Percentiles rank a stretch among this genome's conserved stretches.
phyloP scores from a whole-genome alignment of 2,113 vertebrate genomes.

The Strix aluco region DNA sequence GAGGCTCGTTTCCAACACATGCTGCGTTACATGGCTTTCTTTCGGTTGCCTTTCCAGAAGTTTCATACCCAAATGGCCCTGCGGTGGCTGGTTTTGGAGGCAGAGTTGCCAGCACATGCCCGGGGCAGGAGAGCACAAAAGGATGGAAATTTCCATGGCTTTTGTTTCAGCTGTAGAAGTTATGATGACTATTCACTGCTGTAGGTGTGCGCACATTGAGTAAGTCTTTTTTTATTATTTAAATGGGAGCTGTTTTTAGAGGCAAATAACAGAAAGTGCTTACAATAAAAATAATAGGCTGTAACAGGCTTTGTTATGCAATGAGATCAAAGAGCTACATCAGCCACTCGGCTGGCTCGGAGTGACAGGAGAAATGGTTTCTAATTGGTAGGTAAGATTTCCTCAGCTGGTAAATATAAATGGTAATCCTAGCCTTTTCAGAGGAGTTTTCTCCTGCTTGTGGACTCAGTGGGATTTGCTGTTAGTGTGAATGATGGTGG shows the following conservation, averaged over 20 bases:
- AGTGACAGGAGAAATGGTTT: neutral
- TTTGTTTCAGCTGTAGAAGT: conserved; percentile 55
- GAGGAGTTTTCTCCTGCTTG: neutral
- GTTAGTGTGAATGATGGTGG: neutral
- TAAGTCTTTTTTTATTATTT: conserved; percentile 41
- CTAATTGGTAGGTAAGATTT: conserved; percentile 3
- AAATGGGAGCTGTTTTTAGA: conserved; percentile 56
- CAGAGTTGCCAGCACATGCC: neutral
- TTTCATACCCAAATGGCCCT: neutral
- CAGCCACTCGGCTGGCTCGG: neutral
- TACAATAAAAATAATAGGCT: conserved; percentile 59
- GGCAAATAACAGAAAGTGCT: conserved; percentile 59
- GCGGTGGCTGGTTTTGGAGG: neutral
- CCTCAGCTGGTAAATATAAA: conserved; percentile 6
- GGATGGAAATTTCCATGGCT: conserved; percentile 56
- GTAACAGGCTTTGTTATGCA: conserved; percentile 48
- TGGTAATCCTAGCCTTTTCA: neutral
- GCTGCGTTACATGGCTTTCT: neutral
- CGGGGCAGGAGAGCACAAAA: conserved; percentile 3
- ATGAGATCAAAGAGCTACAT: conserved; percentile 43
- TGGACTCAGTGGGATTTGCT: neutral
- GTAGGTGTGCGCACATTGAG: conserved; percentile 31
- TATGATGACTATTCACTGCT: conserved; percentile 30
- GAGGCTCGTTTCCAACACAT: neutral
- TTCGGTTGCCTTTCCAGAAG: neutral